A percentile compares a stretch with the other conserved stretches of the same genome.
phyloP scores from a whole-genome alignment of 2,888 invertebrate genomes.

The Tineola bisselliella region DNA sequence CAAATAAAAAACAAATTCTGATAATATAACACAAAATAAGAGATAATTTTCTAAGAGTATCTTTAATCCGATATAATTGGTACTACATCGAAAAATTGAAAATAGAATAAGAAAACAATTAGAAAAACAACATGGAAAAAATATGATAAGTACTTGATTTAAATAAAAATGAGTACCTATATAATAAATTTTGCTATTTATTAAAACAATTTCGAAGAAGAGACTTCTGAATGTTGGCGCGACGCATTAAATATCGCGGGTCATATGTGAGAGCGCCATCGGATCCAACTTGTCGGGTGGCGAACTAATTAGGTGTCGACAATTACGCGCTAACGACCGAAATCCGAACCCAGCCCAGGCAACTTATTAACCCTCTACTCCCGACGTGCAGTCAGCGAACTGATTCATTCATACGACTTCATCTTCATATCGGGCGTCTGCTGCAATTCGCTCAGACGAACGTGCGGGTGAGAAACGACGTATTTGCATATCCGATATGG shows the following conservation, averaged over 20 bases:
- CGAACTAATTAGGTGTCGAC: constrained; percentile 56
- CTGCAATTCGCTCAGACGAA: constrained; percentile 5
- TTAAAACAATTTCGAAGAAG: neutral
- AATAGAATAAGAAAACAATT: neutral
- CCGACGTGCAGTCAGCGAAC: constrained; percentile 21
- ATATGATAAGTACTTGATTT: neutral
- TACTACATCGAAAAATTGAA: neutral
- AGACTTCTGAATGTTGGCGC: constrained; percentile 14
- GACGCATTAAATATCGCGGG: constrained; percentile 40
- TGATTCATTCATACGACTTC: constrained; percentile 25
- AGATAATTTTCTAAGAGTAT: neutral
- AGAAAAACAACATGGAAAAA: neutral
- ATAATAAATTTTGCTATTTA: neutral
- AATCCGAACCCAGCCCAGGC: constrained; percentile 35
- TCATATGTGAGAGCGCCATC: constrained; percentile 51
- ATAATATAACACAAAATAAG: neutral
- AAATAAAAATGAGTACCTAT: neutral
- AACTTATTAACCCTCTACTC: constrained; percentile 41
- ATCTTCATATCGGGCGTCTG: constrained; percentile 15
- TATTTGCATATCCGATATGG: constrained; percentile 4
- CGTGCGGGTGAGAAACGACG: constrained; percentile 4
- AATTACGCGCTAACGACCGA: constrained; percentile 60
- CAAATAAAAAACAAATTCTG: neutral
- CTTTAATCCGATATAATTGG: constrained; percentile 1
- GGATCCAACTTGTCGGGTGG: constrained; percentile 38